Percentiles rank a stretch among this genome's conserved stretches.
Conservation (phyloP, 2,797 vertebrate species). For the Falco cherrug region DNA sequence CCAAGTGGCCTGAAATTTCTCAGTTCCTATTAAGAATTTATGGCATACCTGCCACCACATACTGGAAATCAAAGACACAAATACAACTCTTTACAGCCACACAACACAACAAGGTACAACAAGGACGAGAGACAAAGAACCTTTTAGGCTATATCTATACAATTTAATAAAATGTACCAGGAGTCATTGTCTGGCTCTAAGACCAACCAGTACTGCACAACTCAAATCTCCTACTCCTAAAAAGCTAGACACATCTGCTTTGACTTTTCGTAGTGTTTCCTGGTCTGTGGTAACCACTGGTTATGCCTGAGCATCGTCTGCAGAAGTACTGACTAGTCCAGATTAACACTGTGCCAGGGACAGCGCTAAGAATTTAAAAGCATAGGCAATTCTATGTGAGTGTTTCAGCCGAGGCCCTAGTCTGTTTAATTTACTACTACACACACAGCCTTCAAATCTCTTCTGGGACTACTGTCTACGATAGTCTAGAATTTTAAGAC, state of each 20-base stretch:
- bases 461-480: not conserved
- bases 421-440: not conserved
- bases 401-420: not conserved
- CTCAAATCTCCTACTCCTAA: not conserved
- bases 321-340: not conserved
- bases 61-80: not conserved
- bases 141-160: not conserved
- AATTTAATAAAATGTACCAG: not conserved
- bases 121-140: not conserved
- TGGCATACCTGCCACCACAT: not conserved
- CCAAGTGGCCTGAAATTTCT: not conserved
- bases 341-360: not conserved
- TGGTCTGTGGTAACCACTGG: not conserved
- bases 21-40: not conserved
- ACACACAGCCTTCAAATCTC: not conserved
- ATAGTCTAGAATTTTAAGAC: not conserved
- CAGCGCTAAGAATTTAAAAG: not conserved
- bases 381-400: not conserved
- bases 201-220: not conserved
- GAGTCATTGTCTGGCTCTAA: not conserved
- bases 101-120: not conserved
- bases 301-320: not conserved
- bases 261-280: not conserved
- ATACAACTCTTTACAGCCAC: not conserved
- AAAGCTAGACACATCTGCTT: not conserved